A percentile compares a stretch with the other conserved stretches of the same genome.
phyloP scores from a whole-genome alignment of 2,888 invertebrate genomes.

The Scrobipalpa costella region DNA sequence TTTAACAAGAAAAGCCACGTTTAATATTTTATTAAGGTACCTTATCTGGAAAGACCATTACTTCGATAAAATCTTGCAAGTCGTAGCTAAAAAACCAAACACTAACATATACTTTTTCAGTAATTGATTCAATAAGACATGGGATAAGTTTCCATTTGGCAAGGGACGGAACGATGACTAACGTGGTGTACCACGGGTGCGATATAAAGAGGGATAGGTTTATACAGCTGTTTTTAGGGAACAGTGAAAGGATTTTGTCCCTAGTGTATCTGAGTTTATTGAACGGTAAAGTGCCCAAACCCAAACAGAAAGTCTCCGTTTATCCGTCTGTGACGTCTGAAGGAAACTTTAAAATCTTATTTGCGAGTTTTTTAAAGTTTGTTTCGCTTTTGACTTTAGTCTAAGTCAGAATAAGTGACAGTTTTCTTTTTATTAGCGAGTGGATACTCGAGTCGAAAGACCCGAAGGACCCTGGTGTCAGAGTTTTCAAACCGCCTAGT shows the following conservation, averaged over 20 bases:
- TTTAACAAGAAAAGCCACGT: too few species aligned
- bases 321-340: conserved; percentile 15
- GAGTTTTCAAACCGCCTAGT: too few species aligned
- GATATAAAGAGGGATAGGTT: conserved; percentile 58
- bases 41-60: neutral
- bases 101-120: conserved; percentile 56
- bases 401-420: too few species aligned
- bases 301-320: conserved; percentile 8
- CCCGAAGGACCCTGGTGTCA: too few species aligned
- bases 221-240: conserved; percentile 37
- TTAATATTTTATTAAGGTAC: too few species aligned
- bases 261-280: conserved; percentile 18
- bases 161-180: conserved; percentile 70
- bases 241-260: conserved; percentile 5
- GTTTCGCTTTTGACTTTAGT: neutral
- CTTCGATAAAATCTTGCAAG: neutral
- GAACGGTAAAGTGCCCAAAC: conserved; percentile 18
- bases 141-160: conserved; percentile 75
- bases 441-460: too few species aligned
- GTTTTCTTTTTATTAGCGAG: too few species aligned
- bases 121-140: conserved; percentile 76
- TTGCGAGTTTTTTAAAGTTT: neutral
- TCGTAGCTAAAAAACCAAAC: neutral
- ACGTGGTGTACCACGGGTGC: conserved; percentile 62
- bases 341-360: neutral